Conservation (phyloP, 2,113 vertebrate species). For the Rhinolophus sinicus region DNA sequence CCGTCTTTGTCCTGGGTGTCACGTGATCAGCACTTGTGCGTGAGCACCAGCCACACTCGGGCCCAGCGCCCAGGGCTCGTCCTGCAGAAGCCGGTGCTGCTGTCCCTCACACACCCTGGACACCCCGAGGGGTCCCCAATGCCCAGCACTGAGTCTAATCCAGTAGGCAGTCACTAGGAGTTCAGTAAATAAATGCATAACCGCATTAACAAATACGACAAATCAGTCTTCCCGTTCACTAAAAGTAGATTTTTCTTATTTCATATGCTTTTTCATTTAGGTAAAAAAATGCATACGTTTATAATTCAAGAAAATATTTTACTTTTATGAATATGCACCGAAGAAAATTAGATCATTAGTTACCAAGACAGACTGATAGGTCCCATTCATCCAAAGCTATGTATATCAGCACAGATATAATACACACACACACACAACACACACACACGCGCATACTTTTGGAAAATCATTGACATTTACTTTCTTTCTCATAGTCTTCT, state of each 20-base stretch:
- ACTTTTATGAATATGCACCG: neutral
- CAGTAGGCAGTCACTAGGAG: neutral
- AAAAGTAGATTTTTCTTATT: neutral
- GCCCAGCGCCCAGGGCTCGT: neutral
- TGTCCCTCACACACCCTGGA: accelerated
- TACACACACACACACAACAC: neutral
- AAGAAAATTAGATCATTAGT: neutral
- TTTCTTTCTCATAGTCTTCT: neutral
- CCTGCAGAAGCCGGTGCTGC: neutral
- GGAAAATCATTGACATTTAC: neutral
- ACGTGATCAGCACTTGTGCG: accelerated
- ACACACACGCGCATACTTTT: neutral
- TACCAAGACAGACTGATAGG: neutral
- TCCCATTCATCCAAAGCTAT: neutral
- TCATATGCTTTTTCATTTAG: neutral
- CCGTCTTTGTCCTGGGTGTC: too few relatives aligned
- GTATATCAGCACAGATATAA: neutral
- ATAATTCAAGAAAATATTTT: neutral
- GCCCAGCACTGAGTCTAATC: neutral
- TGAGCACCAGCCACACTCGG: accelerated
- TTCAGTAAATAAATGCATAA: neutral
- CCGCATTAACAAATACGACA: neutral
- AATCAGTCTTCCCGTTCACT: neutral
- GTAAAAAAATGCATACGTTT: neutral
- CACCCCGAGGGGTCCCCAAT: accelerated